Evolutionary conservation across 2,797 vertebrate species (phyloP).

Genomic region (Pseudopleuronectes americanus): DNA sequence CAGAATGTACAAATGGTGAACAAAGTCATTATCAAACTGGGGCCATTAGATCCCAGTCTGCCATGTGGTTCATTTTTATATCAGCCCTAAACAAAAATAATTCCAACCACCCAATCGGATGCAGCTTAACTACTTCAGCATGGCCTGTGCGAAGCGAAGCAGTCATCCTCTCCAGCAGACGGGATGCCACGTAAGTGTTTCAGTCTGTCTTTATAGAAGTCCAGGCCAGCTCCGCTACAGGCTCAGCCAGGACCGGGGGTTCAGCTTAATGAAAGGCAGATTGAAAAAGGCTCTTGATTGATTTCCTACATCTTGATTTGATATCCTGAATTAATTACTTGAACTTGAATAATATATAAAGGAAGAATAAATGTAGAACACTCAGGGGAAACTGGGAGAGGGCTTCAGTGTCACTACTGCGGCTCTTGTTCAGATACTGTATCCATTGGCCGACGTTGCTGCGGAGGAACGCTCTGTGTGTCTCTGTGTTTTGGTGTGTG

Average conservation of each 20-base stretch:
- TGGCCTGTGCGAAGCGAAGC: conserved; percentile 65
- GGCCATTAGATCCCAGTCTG: conserved; percentile 68
- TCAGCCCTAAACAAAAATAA: conserved; percentile 78
- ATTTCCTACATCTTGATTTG: conserved; percentile 89
- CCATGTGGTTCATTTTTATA: conserved; percentile 79
- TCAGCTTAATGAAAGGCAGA: conserved; percentile 83
- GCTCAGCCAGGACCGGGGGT: conserved; percentile 73
- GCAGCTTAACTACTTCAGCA: conserved; percentile 79
- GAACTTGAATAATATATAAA: conserved; percentile 89
- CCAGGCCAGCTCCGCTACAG: conserved; percentile 74
- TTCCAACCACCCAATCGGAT: conserved; percentile 84
- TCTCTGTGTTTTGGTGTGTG: not conserved
- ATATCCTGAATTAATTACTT: conserved; percentile 91
- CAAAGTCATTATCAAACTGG: conserved; percentile 59
- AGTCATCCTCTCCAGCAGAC: conserved; percentile 69
- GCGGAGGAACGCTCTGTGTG: conserved; percentile 38
- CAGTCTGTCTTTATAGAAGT: conserved; percentile 78
- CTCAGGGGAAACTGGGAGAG: conserved; percentile 76
- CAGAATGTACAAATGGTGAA: conserved; percentile 34
- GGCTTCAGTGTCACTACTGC: conserved; percentile 62
- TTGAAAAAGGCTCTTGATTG: conserved; percentile 82
- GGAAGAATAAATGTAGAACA: conserved; percentile 85
- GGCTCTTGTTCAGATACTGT: conserved; percentile 55
- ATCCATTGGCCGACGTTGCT: conserved; percentile 52
- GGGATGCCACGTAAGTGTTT: conserved; percentile 82